Base-by-base conservation (phyloP, 2,888 invertebrate species). In the Formica aserva region DNA sequence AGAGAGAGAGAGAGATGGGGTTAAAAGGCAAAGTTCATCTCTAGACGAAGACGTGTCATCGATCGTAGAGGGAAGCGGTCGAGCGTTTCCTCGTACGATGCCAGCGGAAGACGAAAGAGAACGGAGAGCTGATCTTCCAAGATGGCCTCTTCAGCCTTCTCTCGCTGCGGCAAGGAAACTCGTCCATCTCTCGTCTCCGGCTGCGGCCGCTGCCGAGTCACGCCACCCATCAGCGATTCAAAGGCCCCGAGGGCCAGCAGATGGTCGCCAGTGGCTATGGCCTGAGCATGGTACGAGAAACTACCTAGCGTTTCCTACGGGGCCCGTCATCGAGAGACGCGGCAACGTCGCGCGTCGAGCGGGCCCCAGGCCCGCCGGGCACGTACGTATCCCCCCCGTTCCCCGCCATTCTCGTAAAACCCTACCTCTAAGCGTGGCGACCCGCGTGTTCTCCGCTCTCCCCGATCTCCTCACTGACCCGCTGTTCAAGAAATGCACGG, bases 171-270 rank as follows among this genome's bases (percentile, higher is more conserved):
- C 48, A 81, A 66, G 80, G n/a, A 78, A 82, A 78, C 38, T 63
- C 63, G 69, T 71, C 48, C 66, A 82, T 83, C 78, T 78, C 78
- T 77, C 77, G 77, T 87, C 66, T 66, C 83, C 87, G 81, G 88
- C 84, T 82, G 87, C 82, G 41, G 80, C 75, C 57, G 76, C 94
- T 93, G 93, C 91, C 94, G 93, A 93, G 94, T 94, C 94, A 94
- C 94, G 94, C 94, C 93, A 94, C 89, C 92, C 93, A 93, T 94
- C 93, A 93, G 94, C 93, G 93, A 94, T 94, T 93, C 94, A 94
- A 92, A 92, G 92, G 92, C 92, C 91, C 92, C 88, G 92, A 93
- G 94, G 94, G 93, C 93, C 87, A 92, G 94, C 94, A 94, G 94
- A 94, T 94, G 94, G 93, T 93, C 93, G 91, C 82, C 85, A 72